Conservation (phyloP, 2,113 vertebrate species). For the Thunnus maccoyii region DNA sequence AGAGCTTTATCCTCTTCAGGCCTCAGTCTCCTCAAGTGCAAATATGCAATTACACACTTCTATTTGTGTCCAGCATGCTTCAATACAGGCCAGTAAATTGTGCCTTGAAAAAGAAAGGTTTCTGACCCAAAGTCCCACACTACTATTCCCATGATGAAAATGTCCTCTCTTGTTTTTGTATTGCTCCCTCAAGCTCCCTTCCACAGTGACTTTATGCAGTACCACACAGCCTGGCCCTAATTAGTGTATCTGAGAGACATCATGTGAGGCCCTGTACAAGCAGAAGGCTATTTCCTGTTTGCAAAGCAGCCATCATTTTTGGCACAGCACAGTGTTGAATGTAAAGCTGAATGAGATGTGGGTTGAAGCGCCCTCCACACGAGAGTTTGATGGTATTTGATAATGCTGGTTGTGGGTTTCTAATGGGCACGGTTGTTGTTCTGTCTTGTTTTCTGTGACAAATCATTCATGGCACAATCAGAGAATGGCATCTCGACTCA, state of each 20-base stretch:
- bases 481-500: conserved; percentile 65
- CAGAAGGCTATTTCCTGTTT: conserved; percentile 27
- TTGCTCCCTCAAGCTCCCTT: conserved; percentile 31
- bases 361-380: neutral
- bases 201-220: conserved; percentile 44
- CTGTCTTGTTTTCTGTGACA: conserved; percentile 63
- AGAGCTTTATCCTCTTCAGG: neutral
- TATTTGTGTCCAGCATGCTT: neutral
- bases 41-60: conserved; percentile 35
- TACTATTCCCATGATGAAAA: neutral
- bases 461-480: conserved; percentile 75
- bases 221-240: conserved; percentile 32
- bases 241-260: conserved; percentile 23
- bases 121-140: conserved; percentile 3
- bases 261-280: conserved; percentile 27
- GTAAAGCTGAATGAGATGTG: conserved; percentile 54
- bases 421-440: conserved; percentile 53
- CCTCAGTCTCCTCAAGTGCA: neutral
- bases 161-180: conserved; percentile 59
- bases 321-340: conserved; percentile 70
- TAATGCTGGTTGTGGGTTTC: conserved; percentile 55
- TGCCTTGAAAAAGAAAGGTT: conserved; percentile 52
- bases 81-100: conserved; percentile 41
- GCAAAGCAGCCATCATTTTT: conserved; percentile 40
- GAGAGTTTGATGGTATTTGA: conserved; percentile 33